phyloP scores from a whole-genome alignment of 2,797 vertebrate genomes.

The Chrosomus eos region DNA sequence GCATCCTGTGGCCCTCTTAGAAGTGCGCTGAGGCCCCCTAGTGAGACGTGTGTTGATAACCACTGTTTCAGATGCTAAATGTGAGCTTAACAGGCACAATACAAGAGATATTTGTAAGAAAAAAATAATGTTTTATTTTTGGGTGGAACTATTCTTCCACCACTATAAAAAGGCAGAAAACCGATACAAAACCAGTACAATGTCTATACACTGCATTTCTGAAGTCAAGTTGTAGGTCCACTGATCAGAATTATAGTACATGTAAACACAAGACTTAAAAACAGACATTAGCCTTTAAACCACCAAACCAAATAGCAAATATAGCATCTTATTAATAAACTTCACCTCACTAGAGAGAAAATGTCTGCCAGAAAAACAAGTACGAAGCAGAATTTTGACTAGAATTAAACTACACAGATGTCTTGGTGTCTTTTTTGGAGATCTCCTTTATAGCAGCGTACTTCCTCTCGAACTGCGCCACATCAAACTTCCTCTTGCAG shows the following conservation, averaged over 20 bases:
- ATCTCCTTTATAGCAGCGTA: conserved; percentile 67
- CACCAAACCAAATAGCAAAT: background rate
- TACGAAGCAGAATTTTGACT: background rate
- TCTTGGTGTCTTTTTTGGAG: conserved; percentile 16
- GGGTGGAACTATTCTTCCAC: background rate
- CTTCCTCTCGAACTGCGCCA: conserved; percentile 80
- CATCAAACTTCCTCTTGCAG: conserved; percentile 89
- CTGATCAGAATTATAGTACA: background rate
- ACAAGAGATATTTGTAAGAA: background rate
- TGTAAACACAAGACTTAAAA: conserved; percentile 8
- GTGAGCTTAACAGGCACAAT: background rate
- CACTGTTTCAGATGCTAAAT: background rate
- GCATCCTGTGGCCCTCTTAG: background rate
- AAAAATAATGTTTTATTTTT: background rate
- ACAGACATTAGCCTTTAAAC: background rate
- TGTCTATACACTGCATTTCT: background rate
- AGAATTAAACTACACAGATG: background rate
- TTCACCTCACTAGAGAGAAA: background rate
- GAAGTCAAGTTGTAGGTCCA: background rate
- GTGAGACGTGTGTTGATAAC: background rate
- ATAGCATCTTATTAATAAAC: background rate
- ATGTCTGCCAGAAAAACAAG: background rate
- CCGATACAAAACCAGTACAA: background rate
- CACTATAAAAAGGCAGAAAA: background rate
- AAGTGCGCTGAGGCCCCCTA: background rate